Conservation (phyloP, 2,888 invertebrate species). For the Timandra comae region DNA sequence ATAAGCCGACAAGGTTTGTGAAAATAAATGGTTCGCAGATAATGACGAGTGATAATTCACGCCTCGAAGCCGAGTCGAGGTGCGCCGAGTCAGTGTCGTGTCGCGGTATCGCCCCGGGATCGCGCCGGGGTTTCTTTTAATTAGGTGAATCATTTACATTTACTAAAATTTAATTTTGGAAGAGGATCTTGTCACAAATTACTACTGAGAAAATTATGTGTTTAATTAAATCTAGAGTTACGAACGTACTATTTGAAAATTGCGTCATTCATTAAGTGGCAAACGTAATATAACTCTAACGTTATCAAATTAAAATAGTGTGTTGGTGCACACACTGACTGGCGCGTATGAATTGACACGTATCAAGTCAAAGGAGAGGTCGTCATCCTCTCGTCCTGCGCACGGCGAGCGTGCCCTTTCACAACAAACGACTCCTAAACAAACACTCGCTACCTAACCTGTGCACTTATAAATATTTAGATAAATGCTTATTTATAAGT, state of each 20-base stretch:
- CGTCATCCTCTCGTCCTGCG: constrained; percentile 31
- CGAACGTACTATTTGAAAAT: no score
- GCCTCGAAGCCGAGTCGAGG: constrained; percentile 21
- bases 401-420: constrained; percentile 29
- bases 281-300: no score
- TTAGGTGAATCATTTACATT: constrained; percentile 1
- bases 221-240: no score
- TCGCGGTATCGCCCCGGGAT: constrained; percentile 2
- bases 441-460: constrained; percentile 21
- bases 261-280: no score
- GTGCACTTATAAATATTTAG: no score
- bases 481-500: no score
- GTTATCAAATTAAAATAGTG: constrained; percentile 12
- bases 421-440: constrained; percentile 22
- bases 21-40: constrained; percentile 53
- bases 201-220: no score
- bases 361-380: constrained; percentile 21
- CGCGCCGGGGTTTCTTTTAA: constrained; percentile 8
- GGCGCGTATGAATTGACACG: constrained; percentile 10
- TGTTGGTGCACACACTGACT: no score
- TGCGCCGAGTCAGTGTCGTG: constrained; percentile 6
- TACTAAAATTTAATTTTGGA: no score
- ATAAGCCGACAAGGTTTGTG: constrained; percentile 38
- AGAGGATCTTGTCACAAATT: no score
- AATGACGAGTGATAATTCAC: constrained; percentile 58